Conservation (phyloP, 2,888 invertebrate species). For the Auanema freiburgensis region DNA sequence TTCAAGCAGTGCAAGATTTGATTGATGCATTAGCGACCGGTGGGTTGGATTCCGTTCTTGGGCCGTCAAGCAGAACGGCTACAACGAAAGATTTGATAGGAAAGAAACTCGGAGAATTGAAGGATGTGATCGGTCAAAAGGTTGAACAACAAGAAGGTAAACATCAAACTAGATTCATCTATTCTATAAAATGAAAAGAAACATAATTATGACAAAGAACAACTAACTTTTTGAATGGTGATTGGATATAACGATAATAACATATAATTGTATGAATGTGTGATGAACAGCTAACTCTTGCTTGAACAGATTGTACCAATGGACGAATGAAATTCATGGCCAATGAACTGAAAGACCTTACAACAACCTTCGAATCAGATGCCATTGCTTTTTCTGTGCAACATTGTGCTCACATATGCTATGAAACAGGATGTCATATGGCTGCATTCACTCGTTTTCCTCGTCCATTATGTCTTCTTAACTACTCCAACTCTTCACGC, state of each 20-base stretch:
- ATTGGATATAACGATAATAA: background rate
- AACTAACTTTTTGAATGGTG: background rate
- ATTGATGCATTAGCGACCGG: constrained; percentile 48
- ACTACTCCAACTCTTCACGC: constrained; percentile 41
- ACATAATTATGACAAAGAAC: background rate
- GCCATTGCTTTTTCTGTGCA: constrained; percentile 53
- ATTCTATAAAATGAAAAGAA: too few species aligned
- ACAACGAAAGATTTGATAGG: constrained; percentile 37
- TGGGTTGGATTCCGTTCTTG: constrained; percentile 42
- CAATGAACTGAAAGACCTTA: constrained; percentile 46
- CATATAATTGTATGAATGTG: background rate
- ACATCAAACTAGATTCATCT: background rate
- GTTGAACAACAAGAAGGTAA: background rate
- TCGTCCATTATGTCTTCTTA: constrained; percentile 60
- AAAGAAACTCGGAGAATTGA: constrained; percentile 25
- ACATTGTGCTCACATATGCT: constrained; percentile 59
- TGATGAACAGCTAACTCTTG: background rate
- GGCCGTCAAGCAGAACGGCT: constrained; percentile 30
- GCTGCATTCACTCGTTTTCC: constrained; percentile 63
- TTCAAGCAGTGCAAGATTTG: constrained; percentile 52
- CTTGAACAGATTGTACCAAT: constrained; percentile 35
- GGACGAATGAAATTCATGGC: constrained; percentile 50
- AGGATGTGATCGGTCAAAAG: constrained; percentile 1
- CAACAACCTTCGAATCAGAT: constrained; percentile 54
- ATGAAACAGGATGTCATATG: constrained; percentile 47